phyloP scores from a whole-genome alignment of 2,113 vertebrate species.

The Pionites leucogaster region DNA sequence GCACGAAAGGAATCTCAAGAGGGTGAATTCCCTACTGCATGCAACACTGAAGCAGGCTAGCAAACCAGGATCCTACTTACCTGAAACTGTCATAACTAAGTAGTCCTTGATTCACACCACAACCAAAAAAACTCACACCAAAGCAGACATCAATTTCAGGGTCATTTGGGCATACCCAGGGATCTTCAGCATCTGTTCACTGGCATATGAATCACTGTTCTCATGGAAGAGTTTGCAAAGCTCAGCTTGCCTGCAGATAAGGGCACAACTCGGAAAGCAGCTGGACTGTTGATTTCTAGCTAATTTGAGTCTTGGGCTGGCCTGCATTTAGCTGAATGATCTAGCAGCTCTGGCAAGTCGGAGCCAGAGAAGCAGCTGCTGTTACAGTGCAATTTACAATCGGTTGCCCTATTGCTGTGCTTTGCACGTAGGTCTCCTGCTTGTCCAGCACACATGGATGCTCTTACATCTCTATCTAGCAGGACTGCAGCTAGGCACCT shows the following conservation, averaged over 20 bases:
- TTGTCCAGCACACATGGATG: not conserved
- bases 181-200: not conserved
- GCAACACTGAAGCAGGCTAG: not conserved
- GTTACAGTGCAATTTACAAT: not conserved
- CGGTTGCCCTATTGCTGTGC: not conserved
- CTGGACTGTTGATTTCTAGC: not conserved
- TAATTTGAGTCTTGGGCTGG: not conserved
- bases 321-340: not conserved
- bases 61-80: not conserved
- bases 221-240: not conserved
- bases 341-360: not conserved
- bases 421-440: not conserved
- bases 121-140: not conserved
- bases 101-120: not conserved
- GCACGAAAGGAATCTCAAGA: not conserved
- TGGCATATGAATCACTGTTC: not conserved
- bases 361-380: not conserved
- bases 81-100: not conserved
- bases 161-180: not conserved
- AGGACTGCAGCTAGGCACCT: not conserved
- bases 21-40: not conserved
- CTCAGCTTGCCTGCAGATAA: not conserved
- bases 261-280: not conserved
- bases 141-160: not conserved
- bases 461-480: not conserved